Conservation (phyloP, 2,888 invertebrate genomes). For the Siphonodentalium dalli region DNA sequence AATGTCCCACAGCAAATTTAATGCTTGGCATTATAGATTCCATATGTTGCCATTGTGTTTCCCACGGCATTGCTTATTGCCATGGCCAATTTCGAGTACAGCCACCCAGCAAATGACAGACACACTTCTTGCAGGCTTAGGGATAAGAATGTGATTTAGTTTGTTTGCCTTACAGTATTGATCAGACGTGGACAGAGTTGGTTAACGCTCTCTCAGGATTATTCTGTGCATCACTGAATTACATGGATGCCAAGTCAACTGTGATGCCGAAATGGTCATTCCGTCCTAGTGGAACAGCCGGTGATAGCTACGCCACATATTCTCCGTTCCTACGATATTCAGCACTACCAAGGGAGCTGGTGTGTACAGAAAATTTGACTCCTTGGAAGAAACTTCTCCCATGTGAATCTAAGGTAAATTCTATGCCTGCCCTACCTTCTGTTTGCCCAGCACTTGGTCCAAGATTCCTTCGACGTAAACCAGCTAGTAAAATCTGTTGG, state of each 20-base stretch:
- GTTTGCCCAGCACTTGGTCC: no score
- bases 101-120: no score
- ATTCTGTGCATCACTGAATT: slow-evolving; percentile 95
- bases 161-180: slow-evolving; percentile 70
- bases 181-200: slow-evolving; percentile 82
- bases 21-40: no score
- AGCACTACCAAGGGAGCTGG: slow-evolving; percentile 92
- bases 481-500: no score
- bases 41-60: no score
- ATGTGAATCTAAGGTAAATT: slow-evolving; percentile 74
- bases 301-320: slow-evolving; percentile 67
- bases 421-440: no score
- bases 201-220: slow-evolving; percentile 92
- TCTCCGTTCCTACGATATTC: slow-evolving; percentile 72
- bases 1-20: no score
- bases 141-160: not conserved
- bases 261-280: slow-evolving; percentile 84
- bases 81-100: no score
- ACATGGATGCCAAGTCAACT: slow-evolving; percentile 81
- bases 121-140: no score
- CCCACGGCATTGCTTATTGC: no score
- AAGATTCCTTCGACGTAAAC: no score
- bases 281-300: slow-evolving; percentile 76
- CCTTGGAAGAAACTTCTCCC: slow-evolving; percentile 98
- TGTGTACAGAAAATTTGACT: slow-evolving; percentile 98